These are phyloP conservation scores for Melanchra persicariae DNA, from an alignment of 2,888 invertebrate species.

Conservation along the genomic window DNA sequence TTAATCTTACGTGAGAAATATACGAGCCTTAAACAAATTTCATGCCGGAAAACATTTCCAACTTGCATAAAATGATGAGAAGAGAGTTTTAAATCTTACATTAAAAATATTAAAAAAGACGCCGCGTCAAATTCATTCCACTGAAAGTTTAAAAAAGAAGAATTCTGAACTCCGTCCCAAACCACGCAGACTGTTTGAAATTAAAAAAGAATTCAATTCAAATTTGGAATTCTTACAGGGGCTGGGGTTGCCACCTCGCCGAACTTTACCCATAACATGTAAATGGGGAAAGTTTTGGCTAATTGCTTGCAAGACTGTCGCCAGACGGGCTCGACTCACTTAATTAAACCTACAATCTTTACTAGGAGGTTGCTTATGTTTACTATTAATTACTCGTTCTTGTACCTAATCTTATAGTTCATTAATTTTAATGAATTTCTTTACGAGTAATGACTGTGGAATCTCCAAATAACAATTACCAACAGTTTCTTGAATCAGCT, in stretches of 20 bases:
- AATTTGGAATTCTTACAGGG: conserved; percentile 73
- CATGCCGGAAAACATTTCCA: not conserved
- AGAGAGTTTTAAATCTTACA: conserved; percentile 21
- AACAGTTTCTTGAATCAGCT: too few species aligned
- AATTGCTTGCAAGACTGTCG: conserved; percentile 81
- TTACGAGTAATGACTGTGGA: not conserved
- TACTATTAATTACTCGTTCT: conserved; percentile 34
- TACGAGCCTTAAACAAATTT: not conserved
- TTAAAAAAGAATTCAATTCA: conserved; percentile 82
- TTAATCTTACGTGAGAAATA: conserved; percentile 34
- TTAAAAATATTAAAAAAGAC: conserved; percentile 9
- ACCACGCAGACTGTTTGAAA: conserved; percentile 73
- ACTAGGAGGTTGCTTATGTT: conserved; percentile 59
- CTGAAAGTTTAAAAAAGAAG: conserved; percentile 47
- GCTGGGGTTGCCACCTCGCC: conserved; percentile 68
- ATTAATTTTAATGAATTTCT: conserved; percentile 1
- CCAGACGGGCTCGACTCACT: conserved; percentile 70
- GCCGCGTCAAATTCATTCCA: conserved; percentile 26
- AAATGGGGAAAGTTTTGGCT: conserved; percentile 86
- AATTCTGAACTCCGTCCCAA: conserved; percentile 47
- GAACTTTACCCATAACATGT: conserved; percentile 88
- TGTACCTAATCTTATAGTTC: not conserved
- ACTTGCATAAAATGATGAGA: conserved; percentile 1
- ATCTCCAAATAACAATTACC: too few species aligned
- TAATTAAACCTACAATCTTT: conserved; percentile 78